Percentiles rank a stretch among this genome's conserved stretches.
Conservation (phyloP, 2,113 vertebrate species). For the Tauraco erythrolophus region DNA sequence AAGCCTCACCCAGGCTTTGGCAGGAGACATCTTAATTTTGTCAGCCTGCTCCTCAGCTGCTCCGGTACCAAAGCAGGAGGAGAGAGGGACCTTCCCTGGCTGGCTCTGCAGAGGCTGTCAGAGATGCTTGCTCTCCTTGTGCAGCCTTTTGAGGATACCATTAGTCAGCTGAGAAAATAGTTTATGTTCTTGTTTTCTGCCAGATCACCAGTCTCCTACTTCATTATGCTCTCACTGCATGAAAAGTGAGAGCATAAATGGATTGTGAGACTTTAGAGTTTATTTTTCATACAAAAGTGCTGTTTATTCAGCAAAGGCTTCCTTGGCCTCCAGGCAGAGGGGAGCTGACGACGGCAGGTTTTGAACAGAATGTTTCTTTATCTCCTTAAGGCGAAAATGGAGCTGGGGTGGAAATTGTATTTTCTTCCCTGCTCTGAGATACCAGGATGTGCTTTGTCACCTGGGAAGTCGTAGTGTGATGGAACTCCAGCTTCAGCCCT, state of each 20-base stretch:
- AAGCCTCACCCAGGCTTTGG: neutral
- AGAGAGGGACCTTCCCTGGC: neutral
- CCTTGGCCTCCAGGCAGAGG: neutral
- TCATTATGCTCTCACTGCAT: neutral
- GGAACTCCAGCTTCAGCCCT: neutral
- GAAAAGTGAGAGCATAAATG: too few relatives aligned
- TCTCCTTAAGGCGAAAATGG: neutral
- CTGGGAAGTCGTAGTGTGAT: neutral
- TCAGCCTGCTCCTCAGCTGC: neutral
- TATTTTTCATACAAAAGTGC: slow-evolving; percentile 10
- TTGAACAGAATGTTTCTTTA: neutral
- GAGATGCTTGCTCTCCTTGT: neutral
- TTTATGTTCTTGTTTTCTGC: slow-evolving; percentile 20
- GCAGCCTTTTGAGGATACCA: neutral
- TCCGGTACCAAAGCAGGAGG: neutral
- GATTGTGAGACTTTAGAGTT: neutral
- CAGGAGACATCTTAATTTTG: neutral
- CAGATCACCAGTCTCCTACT: neutral
- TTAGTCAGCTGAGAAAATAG: slow-evolving; percentile 2
- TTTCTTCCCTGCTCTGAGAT: neutral
- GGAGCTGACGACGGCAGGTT: neutral
- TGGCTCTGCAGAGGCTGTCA: neutral
- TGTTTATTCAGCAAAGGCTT: slow-evolving; percentile 38
- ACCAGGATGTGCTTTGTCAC: neutral
- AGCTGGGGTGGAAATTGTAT: neutral